phyloP scores from a whole-genome alignment of 1,140 invertebrate species.

The Oryctes rhinoceros region DNA sequence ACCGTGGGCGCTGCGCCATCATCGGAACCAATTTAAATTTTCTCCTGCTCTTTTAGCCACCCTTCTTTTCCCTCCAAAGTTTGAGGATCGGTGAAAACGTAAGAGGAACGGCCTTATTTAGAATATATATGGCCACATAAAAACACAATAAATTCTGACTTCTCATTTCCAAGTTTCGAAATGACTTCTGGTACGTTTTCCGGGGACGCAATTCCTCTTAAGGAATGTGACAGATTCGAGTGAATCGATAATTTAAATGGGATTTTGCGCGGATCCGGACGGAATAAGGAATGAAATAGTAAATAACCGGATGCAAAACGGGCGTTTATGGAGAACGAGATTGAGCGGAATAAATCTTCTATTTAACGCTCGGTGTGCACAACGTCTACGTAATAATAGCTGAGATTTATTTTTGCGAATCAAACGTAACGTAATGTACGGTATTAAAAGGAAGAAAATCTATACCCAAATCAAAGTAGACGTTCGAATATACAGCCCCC shows the following conservation, averaged over 20 bases:
- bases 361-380: neutral
- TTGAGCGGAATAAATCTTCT: neutral
- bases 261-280: neutral
- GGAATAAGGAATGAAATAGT: conserved; percentile 1
- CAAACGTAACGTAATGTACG: no score
- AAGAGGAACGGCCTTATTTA: conserved; percentile 22
- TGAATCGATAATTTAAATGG: conserved; percentile 25
- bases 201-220: conserved; percentile 12
- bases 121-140: conserved; percentile 37
- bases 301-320: neutral
- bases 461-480: no score
- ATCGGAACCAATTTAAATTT: conserved; percentile 27
- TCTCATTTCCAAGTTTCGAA: conserved; percentile 37
- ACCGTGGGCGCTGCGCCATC: neutral
- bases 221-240: conserved; percentile 15
- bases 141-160: conserved; percentile 34
- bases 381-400: no score
- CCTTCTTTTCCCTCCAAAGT: neutral
- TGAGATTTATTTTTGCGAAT: no score
- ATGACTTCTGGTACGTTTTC: conserved; percentile 36
- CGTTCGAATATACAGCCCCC: no score
- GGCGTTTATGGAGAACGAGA: neutral
- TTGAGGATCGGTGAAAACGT: neutral
- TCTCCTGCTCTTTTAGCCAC: neutral
- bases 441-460: no score